These are phyloP conservation scores for Pelmatolapia mariae DNA, from an alignment of 2,113 vertebrate genomes.

Conservation along the genomic window DNA sequence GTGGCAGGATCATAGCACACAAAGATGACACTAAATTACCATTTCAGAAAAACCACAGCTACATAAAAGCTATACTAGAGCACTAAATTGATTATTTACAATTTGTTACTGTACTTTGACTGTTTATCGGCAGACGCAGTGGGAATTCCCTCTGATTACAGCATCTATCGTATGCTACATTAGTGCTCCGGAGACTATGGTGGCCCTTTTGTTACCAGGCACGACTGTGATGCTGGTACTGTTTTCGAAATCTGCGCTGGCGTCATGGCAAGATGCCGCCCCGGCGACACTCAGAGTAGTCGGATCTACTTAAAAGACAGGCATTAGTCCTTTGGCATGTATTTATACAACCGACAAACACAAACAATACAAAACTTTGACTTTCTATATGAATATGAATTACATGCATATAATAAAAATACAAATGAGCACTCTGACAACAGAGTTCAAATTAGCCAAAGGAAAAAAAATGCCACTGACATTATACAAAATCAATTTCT, in stretches of 20 bases:
- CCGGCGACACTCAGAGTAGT: not conserved
- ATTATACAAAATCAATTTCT: slow-evolving; percentile 11
- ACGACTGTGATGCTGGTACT: not conserved
- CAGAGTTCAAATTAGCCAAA: not conserved
- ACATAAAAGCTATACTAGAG: not conserved
- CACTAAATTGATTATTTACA: not conserved
- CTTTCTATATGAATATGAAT: not conserved
- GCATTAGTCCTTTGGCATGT: not conserved
- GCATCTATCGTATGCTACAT: not conserved
- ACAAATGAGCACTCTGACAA: slow-evolving; percentile 8
- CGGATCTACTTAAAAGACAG: not conserved
- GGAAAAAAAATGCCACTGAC: not conserved
- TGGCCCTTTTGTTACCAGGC: not conserved
- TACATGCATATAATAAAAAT: not conserved
- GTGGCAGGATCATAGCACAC: not conserved
- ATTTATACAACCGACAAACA: not conserved
- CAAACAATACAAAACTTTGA: not conserved
- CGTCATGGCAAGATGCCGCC: not conserved
- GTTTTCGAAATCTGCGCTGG: not conserved
- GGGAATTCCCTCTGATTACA: not conserved
- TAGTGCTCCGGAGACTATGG: not conserved
- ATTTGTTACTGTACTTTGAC: not conserved
- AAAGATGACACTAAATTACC: not conserved
- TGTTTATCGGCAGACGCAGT: not conserved
- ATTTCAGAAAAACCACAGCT: not conserved